These are phyloP conservation scores for Ctenopoma multispine DNA, from an alignment of 2,797 vertebrate genomes.

Conservation along the genomic window DNA sequence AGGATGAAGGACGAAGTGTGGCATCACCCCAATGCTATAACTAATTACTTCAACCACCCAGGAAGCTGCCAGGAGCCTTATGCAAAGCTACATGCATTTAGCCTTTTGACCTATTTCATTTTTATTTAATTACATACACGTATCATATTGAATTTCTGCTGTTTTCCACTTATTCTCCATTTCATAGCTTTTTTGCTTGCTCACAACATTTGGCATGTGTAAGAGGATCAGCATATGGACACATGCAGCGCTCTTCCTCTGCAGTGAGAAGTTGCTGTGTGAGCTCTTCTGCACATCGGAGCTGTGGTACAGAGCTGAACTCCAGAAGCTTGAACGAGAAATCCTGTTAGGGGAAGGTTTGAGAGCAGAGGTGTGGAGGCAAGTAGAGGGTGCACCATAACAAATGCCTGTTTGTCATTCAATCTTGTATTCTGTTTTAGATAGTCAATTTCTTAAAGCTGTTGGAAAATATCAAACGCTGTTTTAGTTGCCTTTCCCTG, in stretches of 20 bases:
- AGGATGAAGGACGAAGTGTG: slow-evolving; percentile 24
- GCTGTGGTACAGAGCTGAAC: slow-evolving; percentile 47
- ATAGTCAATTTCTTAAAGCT: slow-evolving; percentile 21
- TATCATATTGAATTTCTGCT: slow-evolving; percentile 39
- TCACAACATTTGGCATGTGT: slow-evolving; percentile 49
- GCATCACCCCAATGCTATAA: slow-evolving; percentile 35
- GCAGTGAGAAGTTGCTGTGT: slow-evolving; percentile 54
- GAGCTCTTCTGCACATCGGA: slow-evolving; percentile 50
- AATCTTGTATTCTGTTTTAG: slow-evolving; percentile 1
- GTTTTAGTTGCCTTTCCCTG: slow-evolving; percentile 14
- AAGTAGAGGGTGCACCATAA: slow-evolving; percentile 19
- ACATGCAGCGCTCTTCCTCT: slow-evolving; percentile 38
- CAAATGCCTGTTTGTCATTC: slow-evolving; percentile 48
- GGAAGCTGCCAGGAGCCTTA: slow-evolving; percentile 46
- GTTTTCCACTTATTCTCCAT: slow-evolving; percentile 7
- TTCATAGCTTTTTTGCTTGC: slow-evolving; percentile 53
- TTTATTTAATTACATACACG: slow-evolving; percentile 20
- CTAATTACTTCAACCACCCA: slow-evolving; percentile 58
- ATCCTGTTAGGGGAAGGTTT: slow-evolving; percentile 52
- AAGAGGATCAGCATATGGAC: slow-evolving; percentile 65
- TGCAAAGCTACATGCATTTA: slow-evolving; percentile 60
- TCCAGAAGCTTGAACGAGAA: slow-evolving; percentile 46
- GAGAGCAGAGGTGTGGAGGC: slow-evolving; percentile 24
- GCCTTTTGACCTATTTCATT: slow-evolving; percentile 54
- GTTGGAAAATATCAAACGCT: slow-evolving; percentile 1